Percentiles rank a stretch among this genome's conserved stretches.
Conservation (phyloP, 2,888 invertebrate genomes). For the Sesia apiformis region DNA sequence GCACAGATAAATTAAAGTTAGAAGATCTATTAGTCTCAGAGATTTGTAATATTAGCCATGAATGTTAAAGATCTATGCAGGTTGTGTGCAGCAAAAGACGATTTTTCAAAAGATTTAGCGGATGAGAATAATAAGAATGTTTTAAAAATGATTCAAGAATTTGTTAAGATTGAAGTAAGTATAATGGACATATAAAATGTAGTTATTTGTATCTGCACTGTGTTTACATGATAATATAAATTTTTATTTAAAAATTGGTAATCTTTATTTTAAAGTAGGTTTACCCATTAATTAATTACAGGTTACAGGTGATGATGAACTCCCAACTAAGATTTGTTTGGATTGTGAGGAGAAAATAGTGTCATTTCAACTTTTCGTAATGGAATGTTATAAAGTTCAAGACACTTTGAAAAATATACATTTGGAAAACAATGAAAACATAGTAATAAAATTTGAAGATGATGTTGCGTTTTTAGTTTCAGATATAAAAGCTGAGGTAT, state of each 20-base stretch:
- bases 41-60: neutral
- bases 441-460: conserved; percentile 28
- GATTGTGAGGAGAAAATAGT: conserved; percentile 64
- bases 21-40: too few relatives aligned
- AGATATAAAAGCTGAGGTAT: conserved; percentile 23
- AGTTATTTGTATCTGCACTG: too few relatives aligned
- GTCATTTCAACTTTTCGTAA: conserved; percentile 56
- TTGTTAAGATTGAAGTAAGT: conserved; percentile 52
- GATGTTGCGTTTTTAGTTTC: conserved; percentile 16
- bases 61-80: conserved; percentile 49
- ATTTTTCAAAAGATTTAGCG: conserved; percentile 53
- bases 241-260: neutral
- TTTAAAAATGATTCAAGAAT: conserved; percentile 51
- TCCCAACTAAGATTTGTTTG: conserved; percentile 57
- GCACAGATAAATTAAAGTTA: too few relatives aligned
- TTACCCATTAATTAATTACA: conserved; percentile 19
- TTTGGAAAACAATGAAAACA: conserved; percentile 1
- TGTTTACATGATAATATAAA: neutral
- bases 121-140: conserved; percentile 50
- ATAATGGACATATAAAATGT: conserved; percentile 1
- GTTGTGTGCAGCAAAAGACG: conserved; percentile 55
- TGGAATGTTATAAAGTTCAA: conserved; percentile 59
- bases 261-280: neutral
- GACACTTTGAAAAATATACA: conserved; percentile 32
- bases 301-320: conserved; percentile 46